phyloP scores from a whole-genome alignment of 2,888 invertebrate genomes.

The Bedellia somnulentella region DNA sequence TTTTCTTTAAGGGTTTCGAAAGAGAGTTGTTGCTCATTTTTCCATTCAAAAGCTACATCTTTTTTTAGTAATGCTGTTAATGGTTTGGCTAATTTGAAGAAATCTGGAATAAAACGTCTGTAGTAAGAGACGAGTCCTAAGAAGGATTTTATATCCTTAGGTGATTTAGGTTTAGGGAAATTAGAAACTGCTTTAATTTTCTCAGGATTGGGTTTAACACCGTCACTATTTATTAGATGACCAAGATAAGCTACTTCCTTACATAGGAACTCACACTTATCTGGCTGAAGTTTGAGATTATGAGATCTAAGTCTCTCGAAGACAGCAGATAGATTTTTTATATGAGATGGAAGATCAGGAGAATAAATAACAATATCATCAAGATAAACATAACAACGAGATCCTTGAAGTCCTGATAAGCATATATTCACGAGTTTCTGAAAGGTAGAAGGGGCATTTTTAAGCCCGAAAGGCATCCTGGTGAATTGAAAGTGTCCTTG shows the following conservation, averaged over 20 bases:
- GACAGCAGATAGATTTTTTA: too few relatives aligned
- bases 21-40: constrained; percentile 3
- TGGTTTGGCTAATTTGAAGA: constrained; percentile 9
- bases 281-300: neutral
- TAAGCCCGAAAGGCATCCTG: too few relatives aligned
- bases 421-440: neutral
- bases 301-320: neutral
- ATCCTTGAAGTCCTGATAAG: too few relatives aligned
- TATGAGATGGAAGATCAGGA: too few relatives aligned
- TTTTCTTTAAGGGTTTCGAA: constrained; percentile 8
- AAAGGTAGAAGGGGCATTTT: neutral
- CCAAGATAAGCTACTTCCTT: too few relatives aligned
- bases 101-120: constrained; percentile 6
- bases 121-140: neutral
- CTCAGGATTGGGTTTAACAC: neutral
- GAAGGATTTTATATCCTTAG: too few relatives aligned
- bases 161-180: too few relatives aligned
- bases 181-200: too few relatives aligned
- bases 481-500: too few relatives aligned
- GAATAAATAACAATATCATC: too few relatives aligned
- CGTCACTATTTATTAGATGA: neutral
- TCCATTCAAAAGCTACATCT: constrained; percentile 2
- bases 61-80: neutral
- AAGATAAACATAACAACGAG: too few relatives aligned
- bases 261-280: too few relatives aligned